A percentile compares a stretch with the other conserved stretches of the same genome.
These are phyloP conservation scores for Gerris lacustris DNA, from an alignment of 2,888 invertebrate species.

Conservation along the genomic window DNA sequence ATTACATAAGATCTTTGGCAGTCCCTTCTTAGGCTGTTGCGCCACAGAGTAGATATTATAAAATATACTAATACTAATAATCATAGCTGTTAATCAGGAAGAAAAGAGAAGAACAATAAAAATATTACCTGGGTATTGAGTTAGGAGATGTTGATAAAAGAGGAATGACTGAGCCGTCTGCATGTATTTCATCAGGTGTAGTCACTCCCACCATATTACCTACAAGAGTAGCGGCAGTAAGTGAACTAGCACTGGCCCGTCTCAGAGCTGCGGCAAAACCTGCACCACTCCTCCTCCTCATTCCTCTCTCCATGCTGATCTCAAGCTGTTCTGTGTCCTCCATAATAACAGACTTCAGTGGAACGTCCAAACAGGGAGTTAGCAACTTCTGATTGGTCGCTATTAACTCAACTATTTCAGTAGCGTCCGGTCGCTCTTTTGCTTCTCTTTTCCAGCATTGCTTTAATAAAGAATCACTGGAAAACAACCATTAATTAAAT, in stretches of 20 bases:
- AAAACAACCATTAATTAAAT: constrained; percentile 27
- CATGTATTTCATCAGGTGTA: too few relatives aligned
- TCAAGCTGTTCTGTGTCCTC: constrained; percentile 48
- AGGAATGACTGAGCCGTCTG: too few relatives aligned
- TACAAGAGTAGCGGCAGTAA: not conserved
- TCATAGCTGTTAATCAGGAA: too few relatives aligned
- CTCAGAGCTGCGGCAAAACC: not conserved
- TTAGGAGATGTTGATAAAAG: too few relatives aligned
- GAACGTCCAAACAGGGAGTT: constrained; percentile 64
- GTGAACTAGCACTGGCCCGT: not conserved
- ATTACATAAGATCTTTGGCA: too few relatives aligned
- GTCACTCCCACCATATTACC: not conserved
- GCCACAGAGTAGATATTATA: too few relatives aligned
- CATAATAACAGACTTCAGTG: constrained; percentile 58
- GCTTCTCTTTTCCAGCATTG: constrained; percentile 67
- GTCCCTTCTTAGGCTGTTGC: too few relatives aligned
- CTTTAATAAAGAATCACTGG: constrained; percentile 58
- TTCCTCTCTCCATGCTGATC: not conserved
- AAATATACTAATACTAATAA: too few relatives aligned
- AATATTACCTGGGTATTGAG: too few relatives aligned
- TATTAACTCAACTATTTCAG: constrained; percentile 68
- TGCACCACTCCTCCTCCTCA: not conserved
- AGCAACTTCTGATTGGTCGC: constrained; percentile 64
- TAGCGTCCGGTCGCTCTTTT: constrained; percentile 58
- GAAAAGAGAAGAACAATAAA: too few relatives aligned